Evolutionary conservation across 2,113 vertebrate species (phyloP).

Genomic region (Catharus fuscescens): DNA sequence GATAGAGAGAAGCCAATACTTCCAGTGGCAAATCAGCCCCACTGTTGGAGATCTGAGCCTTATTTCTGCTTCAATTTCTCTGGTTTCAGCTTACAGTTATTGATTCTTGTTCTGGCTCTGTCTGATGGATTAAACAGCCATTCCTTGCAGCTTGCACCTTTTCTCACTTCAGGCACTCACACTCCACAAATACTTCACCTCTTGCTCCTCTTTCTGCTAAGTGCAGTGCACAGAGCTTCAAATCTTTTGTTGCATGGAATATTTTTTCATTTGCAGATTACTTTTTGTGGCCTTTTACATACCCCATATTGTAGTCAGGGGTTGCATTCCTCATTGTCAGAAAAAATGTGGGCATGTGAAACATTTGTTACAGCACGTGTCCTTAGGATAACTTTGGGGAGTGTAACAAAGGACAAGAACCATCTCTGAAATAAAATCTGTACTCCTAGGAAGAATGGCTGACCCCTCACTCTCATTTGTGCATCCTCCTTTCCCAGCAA

Average conservation of each 20-base stretch:
- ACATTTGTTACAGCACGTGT: background rate
- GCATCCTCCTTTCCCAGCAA: conserved; percentile 16
- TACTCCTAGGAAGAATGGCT: background rate
- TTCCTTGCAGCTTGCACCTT: background rate
- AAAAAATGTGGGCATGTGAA: background rate
- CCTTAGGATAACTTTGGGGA: background rate
- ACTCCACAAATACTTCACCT: conserved; percentile 31
- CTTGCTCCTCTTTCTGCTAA: conserved; percentile 16
- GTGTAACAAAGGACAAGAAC: background rate
- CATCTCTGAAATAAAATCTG: background rate
- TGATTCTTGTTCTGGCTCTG: conserved; percentile 19
- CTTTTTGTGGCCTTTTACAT: background rate
- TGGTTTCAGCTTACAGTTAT: conserved; percentile 34
- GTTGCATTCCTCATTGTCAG: background rate
- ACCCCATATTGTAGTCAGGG: background rate
- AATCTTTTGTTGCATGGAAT: background rate
- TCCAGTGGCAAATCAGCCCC: conserved; percentile 18
- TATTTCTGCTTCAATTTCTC: conserved; percentile 36
- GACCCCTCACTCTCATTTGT: background rate
- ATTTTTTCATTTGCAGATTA: background rate
- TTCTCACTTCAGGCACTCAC: conserved; percentile 5
- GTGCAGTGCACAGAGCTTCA: background rate
- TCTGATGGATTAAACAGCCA: conserved; percentile 35
- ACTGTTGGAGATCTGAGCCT: background rate
- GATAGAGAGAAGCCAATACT: background rate